Base-by-base conservation (phyloP, 2,888 invertebrate genomes). In the Lasioglossum oenotherae region DNA sequence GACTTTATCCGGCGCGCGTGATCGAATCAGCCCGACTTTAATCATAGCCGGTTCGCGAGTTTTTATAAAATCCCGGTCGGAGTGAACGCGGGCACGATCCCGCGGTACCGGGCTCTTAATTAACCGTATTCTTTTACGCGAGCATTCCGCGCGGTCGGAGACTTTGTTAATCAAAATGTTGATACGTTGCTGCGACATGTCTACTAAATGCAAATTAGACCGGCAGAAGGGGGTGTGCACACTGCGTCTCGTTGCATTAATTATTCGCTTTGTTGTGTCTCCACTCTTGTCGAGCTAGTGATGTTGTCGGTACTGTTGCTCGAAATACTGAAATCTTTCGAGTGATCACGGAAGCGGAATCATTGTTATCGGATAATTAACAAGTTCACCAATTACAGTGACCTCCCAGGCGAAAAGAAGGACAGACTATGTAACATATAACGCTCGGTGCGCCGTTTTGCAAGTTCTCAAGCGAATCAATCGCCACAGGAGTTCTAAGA, bases 281-380 rank as follows among this genome's bases (percentile, higher is more conserved):
- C 41, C 38, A 12, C n/a, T n/a, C 41, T 38, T 35, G 67, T 23
- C 38, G 16, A 23, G 38, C 41, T 14, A 12, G 71, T 38, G 35
- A n/a, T 73, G 71, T 80, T 75, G 23, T 16, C 19, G 60, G 31
- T 19, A 46, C 82, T 74, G 76, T 79, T 75, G 23, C 35, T 27
- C n/a, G 73, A 72, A 16, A n/a, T 71, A 14, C 27, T 79, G 57
- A 74, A 79, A 85, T 82, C 84, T 88, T 87, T 84, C 80, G 80
- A 80, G 75, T 67, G 76, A 74, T 86, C 80, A 38, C 67, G 67
- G 71, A 53, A 60, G 67, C 69, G 80, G 81, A 81, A 85, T 85
- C 83, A 78, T 89, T 84, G 89, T 90, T 90, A 85, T 89, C 89
- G 80, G 89, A 81, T 90, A 90, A 90, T 90, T 90, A 90, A 89